Percentiles rank a stretch among this genome's conserved stretches.
phyloP scores from a whole-genome alignment of 1,140 invertebrate genomes.

The Nasonia longicornis region DNA sequence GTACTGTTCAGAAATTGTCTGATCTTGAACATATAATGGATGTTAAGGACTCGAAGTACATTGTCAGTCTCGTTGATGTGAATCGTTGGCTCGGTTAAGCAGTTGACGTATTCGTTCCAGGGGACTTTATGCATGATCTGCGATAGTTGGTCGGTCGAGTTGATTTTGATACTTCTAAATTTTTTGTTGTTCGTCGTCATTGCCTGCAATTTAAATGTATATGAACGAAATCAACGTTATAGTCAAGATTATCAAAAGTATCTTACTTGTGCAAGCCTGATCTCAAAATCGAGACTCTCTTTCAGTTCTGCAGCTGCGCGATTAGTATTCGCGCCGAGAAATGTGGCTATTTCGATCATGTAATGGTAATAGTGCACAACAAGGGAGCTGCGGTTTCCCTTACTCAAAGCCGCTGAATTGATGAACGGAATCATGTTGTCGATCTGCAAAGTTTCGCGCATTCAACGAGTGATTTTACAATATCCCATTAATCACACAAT shows the following conservation, averaged over 20 bases:
- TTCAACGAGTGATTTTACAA: no score
- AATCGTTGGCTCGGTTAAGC: not conserved
- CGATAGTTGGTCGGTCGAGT: not conserved
- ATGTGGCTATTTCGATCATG: not conserved
- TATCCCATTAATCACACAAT: not conserved
- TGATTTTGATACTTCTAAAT: not conserved
- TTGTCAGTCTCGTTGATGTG: not conserved
- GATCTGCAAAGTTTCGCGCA: not conserved
- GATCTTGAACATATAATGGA: not conserved
- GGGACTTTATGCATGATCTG: not conserved
- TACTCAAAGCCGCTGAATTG: not conserved
- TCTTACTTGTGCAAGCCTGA: not conserved
- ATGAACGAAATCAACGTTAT: not conserved
- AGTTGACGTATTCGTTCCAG: not conserved
- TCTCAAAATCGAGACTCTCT: not conserved
- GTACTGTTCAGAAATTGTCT: not conserved
- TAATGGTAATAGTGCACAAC: not conserved
- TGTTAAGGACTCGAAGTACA: not conserved
- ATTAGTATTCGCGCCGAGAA: not conserved
- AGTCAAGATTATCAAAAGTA: no score
- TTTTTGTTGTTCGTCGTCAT: not conserved
- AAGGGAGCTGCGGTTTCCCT: not conserved
- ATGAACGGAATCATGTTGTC: not conserved
- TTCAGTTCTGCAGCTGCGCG: not conserved
- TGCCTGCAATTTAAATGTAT: not conserved